These are phyloP conservation scores for Halichondria panicea DNA, from an alignment of 37 sponge, comb jelly and placozoan species.

Conservation along the genomic window DNA sequence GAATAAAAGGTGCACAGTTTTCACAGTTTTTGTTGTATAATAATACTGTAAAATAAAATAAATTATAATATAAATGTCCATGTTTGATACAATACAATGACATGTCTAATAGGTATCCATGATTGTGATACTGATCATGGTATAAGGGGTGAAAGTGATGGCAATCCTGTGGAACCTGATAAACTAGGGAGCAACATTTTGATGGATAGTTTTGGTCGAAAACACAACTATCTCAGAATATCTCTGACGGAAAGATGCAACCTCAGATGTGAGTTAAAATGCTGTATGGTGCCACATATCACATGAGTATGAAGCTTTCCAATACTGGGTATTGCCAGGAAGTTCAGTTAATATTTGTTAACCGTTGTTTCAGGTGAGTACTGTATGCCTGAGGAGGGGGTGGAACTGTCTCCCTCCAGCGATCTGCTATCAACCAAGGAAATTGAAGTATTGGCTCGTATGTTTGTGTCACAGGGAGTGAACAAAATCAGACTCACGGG, in stretches of 20 bases:
- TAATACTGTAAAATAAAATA: no score
- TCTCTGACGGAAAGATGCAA: conserved; percentile 98
- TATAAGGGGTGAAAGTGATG: no score
- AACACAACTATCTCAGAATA: conserved; percentile 90
- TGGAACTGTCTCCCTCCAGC: conserved; percentile 61
- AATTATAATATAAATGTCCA: no score
- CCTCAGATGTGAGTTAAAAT: conserved; percentile 83
- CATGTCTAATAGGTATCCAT: no score
- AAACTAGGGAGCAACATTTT: conserved; percentile 23
- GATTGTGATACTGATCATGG: no score
- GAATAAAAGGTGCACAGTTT: no score
- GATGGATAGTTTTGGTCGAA: conserved; percentile 74
- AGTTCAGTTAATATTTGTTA: not conserved
- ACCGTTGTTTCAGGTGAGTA: conserved; percentile 92
- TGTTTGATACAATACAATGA: no score
- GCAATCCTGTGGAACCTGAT: no score
- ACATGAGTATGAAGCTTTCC: not conserved
- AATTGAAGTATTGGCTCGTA: conserved; percentile 53
- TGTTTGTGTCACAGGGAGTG: conserved; percentile 87
- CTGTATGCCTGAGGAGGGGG: conserved; percentile 98
- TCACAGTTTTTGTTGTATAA: no score
- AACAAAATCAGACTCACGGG: conserved; percentile 94
- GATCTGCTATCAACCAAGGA: conserved; percentile 76
- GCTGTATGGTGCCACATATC: not conserved
- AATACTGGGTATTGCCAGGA: not conserved